phyloP scores from a whole-genome alignment of 2,113 vertebrate species.

The Rhipidura dahli region DNA sequence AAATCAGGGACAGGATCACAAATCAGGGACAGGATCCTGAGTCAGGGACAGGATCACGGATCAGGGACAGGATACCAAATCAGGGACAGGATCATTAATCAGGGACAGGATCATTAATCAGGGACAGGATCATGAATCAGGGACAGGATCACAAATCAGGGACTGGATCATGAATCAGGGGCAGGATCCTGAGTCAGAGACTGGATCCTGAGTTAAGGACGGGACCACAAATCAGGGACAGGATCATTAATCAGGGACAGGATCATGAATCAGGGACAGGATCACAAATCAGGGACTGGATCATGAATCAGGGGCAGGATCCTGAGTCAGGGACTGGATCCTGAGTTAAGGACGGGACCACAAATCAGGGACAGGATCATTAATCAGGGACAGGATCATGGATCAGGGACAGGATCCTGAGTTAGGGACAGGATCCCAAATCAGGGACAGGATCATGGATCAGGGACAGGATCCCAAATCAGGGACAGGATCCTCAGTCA shows the following conservation, averaged over 20 bases:
- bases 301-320: neutral
- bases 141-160: accelerated
- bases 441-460: neutral
- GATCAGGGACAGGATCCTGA: accelerated
- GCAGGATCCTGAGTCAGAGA: accelerated
- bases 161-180: accelerated
- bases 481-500: accelerated
- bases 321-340: neutral
- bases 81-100: neutral
- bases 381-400: accelerated
- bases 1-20: accelerated
- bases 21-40: accelerated
- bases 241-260: neutral
- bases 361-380: accelerated
- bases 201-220: neutral
- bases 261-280: neutral
- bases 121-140: accelerated
- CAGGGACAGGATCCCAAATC: no score
- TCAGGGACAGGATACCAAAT: accelerated
- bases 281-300: neutral
- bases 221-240: accelerated
- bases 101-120: accelerated
- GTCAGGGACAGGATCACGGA: accelerated
- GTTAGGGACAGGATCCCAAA: accelerated
- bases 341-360: accelerated